Base-by-base conservation (phyloP, 2,888 invertebrate species). In the Agrotis ipsilon region DNA sequence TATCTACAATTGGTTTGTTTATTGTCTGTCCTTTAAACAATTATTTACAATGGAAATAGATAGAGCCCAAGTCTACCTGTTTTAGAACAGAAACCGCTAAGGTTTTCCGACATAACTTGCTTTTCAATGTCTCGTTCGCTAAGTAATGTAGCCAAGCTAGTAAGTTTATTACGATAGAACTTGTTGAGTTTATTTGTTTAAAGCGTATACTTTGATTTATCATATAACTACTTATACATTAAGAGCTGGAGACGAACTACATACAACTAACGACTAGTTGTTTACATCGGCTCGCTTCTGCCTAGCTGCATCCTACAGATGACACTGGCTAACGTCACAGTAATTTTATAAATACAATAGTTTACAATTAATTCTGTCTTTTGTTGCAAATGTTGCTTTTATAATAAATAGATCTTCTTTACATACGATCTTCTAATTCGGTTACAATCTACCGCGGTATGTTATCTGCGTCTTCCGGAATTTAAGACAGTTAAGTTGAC, bases 331-430 rank as follows among this genome's bases (percentile, higher is more conserved):
- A 27, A 27, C 5, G 39, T 39, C 39, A 39, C 39, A 9, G 39
- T 39, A 11, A 39, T 39, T 39, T 9, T 11, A 11, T 39, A 11
- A 39, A 9, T 9, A 11, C 0, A 9, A 11, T 39, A 32, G 9
- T 39, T 9, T 39, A 39, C 39, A 39, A 39, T 32, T 39, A 39
- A 9, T 39, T 39, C 39, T 11, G 39, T 39, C n/a, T 24, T 16
- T 49, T 24, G 21, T 62, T 24, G 24, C 98, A 96, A 58, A 98
- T 96, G 91, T 98, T 98, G 91, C 98, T 97, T 94, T 98, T 98
- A 88, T 98, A 98, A 89, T 98, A 98, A 90, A 98, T 98, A 78
- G 94, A 91, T 97, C 98, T 84, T 97, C 97, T 88, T 98, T 98
- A 93, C 93, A 98, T 98, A 85, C 97, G 98, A 78, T 96, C 97